Evolutionary conservation across 2,113 vertebrate species (phyloP).

Genomic region (Seriola quinqueradiata): DNA sequence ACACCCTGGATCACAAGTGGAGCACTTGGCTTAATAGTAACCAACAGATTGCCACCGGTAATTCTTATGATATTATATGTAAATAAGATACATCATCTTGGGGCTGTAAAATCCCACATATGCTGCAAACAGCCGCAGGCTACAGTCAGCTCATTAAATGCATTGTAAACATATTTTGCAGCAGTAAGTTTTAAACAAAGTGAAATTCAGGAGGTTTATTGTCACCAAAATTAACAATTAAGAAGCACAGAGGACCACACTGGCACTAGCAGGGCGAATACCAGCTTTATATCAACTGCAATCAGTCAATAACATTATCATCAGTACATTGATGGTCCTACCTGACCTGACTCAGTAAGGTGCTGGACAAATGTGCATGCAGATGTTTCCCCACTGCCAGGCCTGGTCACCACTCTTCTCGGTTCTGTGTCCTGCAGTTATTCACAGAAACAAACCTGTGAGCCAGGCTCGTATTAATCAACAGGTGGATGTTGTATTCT

Average conservation of each 20-base stretch:
- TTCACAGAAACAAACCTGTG: no score
- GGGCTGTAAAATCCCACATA: slow-evolving; percentile 29
- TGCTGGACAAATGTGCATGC: no score
- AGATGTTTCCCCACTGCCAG: no score
- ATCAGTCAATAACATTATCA: no score
- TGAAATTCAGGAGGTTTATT: slow-evolving; percentile 28
- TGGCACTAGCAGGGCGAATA: no score
- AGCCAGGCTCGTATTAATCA: no score
- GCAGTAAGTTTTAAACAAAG: slow-evolving; percentile 22
- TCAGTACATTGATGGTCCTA: no score
- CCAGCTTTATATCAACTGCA: no score
- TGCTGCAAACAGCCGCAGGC: slow-evolving; percentile 25
- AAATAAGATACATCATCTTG: slow-evolving; percentile 35
- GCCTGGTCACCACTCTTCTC: no score
- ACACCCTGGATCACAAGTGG: background rate
- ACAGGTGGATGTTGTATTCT: no score
- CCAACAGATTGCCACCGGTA: slow-evolving; percentile 15
- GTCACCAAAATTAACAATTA: background rate
- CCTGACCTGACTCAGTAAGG: no score
- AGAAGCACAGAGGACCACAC: background rate
- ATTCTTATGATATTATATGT: slow-evolving; percentile 19
- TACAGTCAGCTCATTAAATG: slow-evolving; percentile 37
- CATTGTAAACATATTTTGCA: slow-evolving; percentile 46
- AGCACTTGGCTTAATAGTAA: slow-evolving; percentile 12
- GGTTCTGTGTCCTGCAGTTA: no score